These are phyloP conservation scores for Myoxocephalus aenaeus DNA, from an alignment of 2,797 vertebrate genomes.

Conservation along the genomic window DNA sequence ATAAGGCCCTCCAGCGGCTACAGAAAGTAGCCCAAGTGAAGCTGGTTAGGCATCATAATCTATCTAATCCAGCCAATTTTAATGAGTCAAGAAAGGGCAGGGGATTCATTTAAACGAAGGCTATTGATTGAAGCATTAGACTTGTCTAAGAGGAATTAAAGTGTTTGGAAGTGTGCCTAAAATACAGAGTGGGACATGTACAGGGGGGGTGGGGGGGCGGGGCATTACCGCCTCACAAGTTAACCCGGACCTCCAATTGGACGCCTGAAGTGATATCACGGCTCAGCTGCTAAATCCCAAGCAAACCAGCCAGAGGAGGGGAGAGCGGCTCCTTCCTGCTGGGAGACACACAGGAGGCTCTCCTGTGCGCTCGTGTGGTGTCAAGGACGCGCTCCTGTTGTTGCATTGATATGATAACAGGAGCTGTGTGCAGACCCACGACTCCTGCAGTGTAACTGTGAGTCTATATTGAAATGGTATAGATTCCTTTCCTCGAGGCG, in stretches of 20 bases:
- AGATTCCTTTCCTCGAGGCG: too few species aligned
- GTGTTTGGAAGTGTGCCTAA: conserved; percentile 60
- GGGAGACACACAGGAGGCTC: conserved; percentile 15
- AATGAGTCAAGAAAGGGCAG: conserved; percentile 60
- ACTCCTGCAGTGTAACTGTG: neutral
- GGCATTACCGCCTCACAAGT: conserved; percentile 22
- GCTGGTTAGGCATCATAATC: conserved; percentile 53
- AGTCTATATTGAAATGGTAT: neutral
- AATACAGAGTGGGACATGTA: conserved; percentile 44
- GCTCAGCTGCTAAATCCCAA: conserved; percentile 25
- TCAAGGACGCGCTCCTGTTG: neutral
- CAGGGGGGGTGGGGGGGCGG: neutral
- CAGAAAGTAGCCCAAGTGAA: conserved; percentile 3
- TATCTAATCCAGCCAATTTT: conserved; percentile 62
- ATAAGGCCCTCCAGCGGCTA: neutral
- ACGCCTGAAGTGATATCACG: conserved; percentile 30
- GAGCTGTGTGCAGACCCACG: neutral
- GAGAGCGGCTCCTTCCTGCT: neutral
- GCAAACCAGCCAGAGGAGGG: conserved; percentile 37
- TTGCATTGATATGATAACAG: neutral
- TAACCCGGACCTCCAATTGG: conserved; percentile 49
- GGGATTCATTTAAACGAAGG: conserved; percentile 72
- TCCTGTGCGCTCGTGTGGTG: conserved; percentile 31
- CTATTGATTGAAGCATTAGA: conserved; percentile 71
- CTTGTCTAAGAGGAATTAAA: conserved; percentile 45